These are phyloP conservation scores for Clarias laeviceps DNA, from an alignment of 2,797 vertebrate species.

Conservation along the genomic window DNA sequence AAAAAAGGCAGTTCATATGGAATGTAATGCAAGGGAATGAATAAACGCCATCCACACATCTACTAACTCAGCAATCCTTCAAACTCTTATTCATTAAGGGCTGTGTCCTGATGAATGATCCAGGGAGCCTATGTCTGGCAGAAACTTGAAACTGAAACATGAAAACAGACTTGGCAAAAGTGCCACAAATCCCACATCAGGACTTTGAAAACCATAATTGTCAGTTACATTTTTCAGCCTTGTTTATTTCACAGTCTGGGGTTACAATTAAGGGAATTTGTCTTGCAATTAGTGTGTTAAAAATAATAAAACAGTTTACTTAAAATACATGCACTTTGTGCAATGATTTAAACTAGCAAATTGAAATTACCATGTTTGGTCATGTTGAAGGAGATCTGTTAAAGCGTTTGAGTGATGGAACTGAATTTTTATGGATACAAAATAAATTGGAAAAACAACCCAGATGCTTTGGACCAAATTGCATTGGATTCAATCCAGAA, in stretches of 20 bases:
- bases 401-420: conserved; percentile 67
- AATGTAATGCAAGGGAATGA: conserved; percentile 66
- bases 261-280: conserved; percentile 83
- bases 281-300: conserved; percentile 84
- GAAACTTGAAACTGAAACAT: conserved; percentile 77
- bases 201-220: conserved; percentile 80
- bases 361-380: conserved; percentile 77
- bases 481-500: too few species aligned
- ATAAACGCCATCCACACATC: conserved; percentile 62
- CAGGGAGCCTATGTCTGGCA: conserved; percentile 74
- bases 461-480: background rate
- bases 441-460: conserved; percentile 56
- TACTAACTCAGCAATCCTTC: conserved; percentile 62
- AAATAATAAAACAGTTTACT: conserved; percentile 82
- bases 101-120: conserved; percentile 76
- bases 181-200: conserved; percentile 82
- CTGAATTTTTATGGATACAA: conserved; percentile 68
- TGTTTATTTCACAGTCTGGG: conserved; percentile 83
- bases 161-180: conserved; percentile 78
- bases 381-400: conserved; percentile 66
- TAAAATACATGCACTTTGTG: conserved; percentile 66
- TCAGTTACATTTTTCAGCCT: conserved; percentile 77
- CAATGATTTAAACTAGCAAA: conserved; percentile 69
- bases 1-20: conserved; percentile 66
- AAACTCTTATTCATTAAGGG: conserved; percentile 72